Conservation (phyloP, 2,113 vertebrate species). For the Alethe castanea region DNA sequence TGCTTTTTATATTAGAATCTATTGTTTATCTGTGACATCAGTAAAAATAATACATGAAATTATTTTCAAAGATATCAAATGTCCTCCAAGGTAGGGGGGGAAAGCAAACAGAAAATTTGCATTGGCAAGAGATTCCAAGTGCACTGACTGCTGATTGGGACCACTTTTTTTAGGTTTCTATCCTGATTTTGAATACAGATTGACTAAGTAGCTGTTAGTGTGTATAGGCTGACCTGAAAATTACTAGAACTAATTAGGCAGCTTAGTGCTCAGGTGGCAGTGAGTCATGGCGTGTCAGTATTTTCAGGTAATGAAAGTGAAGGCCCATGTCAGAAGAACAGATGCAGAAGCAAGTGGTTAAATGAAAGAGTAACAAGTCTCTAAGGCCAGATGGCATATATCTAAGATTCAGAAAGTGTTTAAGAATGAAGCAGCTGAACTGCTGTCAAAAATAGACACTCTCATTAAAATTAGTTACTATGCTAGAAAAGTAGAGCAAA, state of each 20-base stretch:
- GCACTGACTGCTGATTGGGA: background rate
- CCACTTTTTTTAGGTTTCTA: background rate
- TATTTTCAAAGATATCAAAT: background rate
- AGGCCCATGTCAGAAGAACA: constrained; percentile 2
- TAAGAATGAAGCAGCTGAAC: constrained; percentile 59
- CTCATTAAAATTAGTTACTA: constrained; percentile 59
- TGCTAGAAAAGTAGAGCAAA: constrained; percentile 47
- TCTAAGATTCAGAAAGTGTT: constrained; percentile 37
- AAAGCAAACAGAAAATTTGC: background rate
- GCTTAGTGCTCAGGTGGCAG: background rate
- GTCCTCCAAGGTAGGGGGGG: background rate
- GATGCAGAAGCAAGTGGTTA: constrained; percentile 32
- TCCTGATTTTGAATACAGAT: background rate
- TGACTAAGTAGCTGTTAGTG: background rate
- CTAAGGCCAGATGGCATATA: constrained; percentile 43
- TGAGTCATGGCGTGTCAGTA: background rate
- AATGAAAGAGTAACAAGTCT: constrained; percentile 57
- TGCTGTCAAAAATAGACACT: constrained; percentile 21
- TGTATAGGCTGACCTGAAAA: background rate
- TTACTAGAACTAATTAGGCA: background rate
- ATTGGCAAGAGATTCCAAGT: background rate
- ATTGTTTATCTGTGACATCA: background rate
- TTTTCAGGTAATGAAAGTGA: constrained; percentile 40
- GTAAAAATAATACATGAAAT: background rate
- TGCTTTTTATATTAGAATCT: background rate